Evolutionary conservation across 2,888 invertebrate species (phyloP).

Genomic region (Athetis lepigone): DNA sequence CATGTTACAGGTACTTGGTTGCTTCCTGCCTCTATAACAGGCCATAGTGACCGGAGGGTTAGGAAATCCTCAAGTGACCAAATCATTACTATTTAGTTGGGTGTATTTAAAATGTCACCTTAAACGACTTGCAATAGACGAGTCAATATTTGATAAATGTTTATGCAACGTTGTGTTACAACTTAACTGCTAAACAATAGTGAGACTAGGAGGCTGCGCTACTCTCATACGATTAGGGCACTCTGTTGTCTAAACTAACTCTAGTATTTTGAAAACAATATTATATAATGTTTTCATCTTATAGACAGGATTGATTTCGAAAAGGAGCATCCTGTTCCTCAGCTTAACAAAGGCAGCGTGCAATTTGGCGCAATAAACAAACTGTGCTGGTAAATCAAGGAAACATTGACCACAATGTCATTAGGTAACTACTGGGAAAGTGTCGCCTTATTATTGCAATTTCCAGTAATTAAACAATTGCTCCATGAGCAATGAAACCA

Average conservation of each 20-base stretch:
- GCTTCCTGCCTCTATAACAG: background rate
- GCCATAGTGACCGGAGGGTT: background rate
- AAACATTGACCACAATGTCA: conserved; percentile 12
- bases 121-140: conserved; percentile 10
- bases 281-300: conserved; percentile 55
- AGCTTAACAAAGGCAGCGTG: background rate
- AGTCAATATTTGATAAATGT: conserved; percentile 57
- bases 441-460: conserved; percentile 14
- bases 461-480: conserved; percentile 25
- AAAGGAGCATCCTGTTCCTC: conserved; percentile 19
- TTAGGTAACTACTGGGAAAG: conserved; percentile 15
- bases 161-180: conserved; percentile 52
- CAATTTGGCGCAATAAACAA: background rate
- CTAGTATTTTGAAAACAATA: conserved; percentile 74
- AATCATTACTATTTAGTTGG: background rate
- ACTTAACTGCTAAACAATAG: conserved; percentile 71
- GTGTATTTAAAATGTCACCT: conserved; percentile 4
- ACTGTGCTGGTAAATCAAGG: background rate
- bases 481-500: conserved; percentile 27
- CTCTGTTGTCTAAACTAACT: conserved; percentile 72
- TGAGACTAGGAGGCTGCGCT: conserved; percentile 66
- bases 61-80: background rate
- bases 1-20: conserved; percentile 9
- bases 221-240: conserved; percentile 71
- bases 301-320: conserved; percentile 6